These are phyloP conservation scores for Lanistes nyassanus DNA, from an alignment of 1,140 invertebrate genomes.

Conservation along the genomic window DNA sequence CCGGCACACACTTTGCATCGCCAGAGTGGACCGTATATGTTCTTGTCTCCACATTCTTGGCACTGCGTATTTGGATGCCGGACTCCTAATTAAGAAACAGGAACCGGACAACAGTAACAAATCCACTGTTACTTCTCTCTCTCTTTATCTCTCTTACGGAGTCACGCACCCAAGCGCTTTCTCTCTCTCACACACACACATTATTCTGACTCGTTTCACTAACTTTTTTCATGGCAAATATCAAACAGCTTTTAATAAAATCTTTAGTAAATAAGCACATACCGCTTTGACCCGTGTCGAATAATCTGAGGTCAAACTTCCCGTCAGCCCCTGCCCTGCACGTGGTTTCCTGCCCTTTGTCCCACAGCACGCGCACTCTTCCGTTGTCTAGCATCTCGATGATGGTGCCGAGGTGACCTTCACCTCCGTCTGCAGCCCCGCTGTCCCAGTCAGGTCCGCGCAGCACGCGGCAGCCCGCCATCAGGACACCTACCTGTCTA, in stretches of 20 bases:
- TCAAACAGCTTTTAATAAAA: not conserved
- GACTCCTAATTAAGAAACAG: slow-evolving; percentile 20
- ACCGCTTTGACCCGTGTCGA: slow-evolving; percentile 36
- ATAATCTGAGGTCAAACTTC: slow-evolving; percentile 34
- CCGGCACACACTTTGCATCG: slow-evolving; percentile 24
- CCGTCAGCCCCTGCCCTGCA: slow-evolving; percentile 27
- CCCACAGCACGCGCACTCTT: slow-evolving; percentile 36
- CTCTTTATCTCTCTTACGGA: too few relatives aligned
- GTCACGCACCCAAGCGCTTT: too few relatives aligned
- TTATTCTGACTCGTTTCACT: not conserved
- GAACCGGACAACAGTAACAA: too few relatives aligned
- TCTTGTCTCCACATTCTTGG: slow-evolving; percentile 16
- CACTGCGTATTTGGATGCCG: slow-evolving; percentile 23
- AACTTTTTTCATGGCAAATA: not conserved
- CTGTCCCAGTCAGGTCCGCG: slow-evolving; percentile 37
- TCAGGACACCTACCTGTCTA: too few relatives aligned
- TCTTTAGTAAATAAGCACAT: not conserved
- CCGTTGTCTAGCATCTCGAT: not conserved
- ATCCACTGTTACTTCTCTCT: too few relatives aligned
- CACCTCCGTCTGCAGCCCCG: slow-evolving; percentile 33
- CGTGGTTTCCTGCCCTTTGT: slow-evolving; percentile 25
- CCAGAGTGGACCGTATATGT: slow-evolving; percentile 26
- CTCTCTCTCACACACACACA: not conserved
- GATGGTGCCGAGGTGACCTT: slow-evolving; percentile 37
- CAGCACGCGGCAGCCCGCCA: slow-evolving; percentile 35